Base-by-base conservation (phyloP, 2,888 invertebrate genomes). In the Aporophyla nigra region DNA sequence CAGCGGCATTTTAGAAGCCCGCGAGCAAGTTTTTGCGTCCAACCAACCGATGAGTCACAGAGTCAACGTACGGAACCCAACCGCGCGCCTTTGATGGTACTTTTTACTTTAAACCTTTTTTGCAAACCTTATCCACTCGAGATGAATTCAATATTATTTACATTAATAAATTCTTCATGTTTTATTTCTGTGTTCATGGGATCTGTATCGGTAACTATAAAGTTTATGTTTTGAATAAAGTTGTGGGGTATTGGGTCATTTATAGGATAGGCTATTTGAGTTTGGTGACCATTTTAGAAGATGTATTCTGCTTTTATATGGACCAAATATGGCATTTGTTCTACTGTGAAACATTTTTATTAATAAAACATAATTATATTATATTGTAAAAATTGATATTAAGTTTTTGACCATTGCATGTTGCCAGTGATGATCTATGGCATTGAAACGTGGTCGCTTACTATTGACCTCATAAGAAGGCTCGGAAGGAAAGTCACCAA, bases 31-130 rank as follows among this genome's bases (percentile, higher is more conserved):
- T 93, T 93, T 93, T 93, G 92, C 92, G 84, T 86, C 74, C 84
- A 77, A 73, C 74, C 84, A 77, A 73, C 86, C 89, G 91, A 91
- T 96, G 95, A 95, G 84, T 96, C 96, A 95, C 88, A 84, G 88
- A 94, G 95, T 95, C 95, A 95, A 95, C 91, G 95, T 82, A 87
- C 86, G 78, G 86, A 80, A 79, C 86, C 86, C 85, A 80, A 86
- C 88, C 87, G 88, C 88, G 85, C 79, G 84, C 87, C 89, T 91
- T 89, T 88, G 89, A 88, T 84, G 86, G 77, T 77, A 86, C 87
- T 89, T 91, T 91, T 91, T 90, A 86, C 86, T 86, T 88, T 84
- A 83, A 75, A 56, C 74, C 81, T 87, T 90, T 91, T 91, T 92
- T 91, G 84, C 84, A 75, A 87, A 91, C 76, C 81, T 76, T 83